phyloP scores from a whole-genome alignment of 2,797 vertebrate species.

The Acanthurus tractus region DNA sequence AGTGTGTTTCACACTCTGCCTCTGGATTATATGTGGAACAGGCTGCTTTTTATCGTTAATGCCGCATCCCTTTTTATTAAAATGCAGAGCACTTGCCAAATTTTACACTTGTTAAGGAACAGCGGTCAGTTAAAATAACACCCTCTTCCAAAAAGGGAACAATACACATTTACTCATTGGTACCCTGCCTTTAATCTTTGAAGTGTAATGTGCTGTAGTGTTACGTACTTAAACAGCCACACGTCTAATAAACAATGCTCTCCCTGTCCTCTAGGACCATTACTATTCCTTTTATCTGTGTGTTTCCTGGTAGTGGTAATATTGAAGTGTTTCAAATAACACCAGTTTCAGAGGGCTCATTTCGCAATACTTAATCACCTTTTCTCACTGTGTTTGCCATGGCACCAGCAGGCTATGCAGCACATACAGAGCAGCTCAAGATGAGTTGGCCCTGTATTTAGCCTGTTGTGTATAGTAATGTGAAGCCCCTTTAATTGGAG shows the following conservation, averaged over 20 bases:
- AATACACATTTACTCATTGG: slow-evolving; percentile 52
- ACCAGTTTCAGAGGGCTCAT: slow-evolving; percentile 26
- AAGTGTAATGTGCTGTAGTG: slow-evolving; percentile 44
- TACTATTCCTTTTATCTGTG: slow-evolving; percentile 41
- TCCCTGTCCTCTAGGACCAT: slow-evolving; percentile 19
- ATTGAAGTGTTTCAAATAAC: slow-evolving; percentile 36
- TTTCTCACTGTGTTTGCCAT: slow-evolving; percentile 44
- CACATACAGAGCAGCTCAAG: slow-evolving; percentile 70
- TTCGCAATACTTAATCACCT: slow-evolving; percentile 55
- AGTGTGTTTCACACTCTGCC: slow-evolving; percentile 53
- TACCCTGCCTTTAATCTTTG: slow-evolving; percentile 41
- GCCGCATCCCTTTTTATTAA: slow-evolving; percentile 72
- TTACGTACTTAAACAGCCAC: slow-evolving; percentile 40
- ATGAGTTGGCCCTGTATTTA: slow-evolving; percentile 64
- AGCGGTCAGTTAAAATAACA: slow-evolving; percentile 70
- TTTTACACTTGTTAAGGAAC: slow-evolving; percentile 71
- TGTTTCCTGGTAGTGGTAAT: slow-evolving; percentile 12
- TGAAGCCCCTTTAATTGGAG: slow-evolving; percentile 81
- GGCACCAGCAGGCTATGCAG: slow-evolving; percentile 47
- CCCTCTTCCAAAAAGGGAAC: slow-evolving; percentile 17
- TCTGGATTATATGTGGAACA: slow-evolving; percentile 63
- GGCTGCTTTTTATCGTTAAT: slow-evolving; percentile 67
- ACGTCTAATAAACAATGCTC: slow-evolving; percentile 24
- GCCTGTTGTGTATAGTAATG: slow-evolving; percentile 69
- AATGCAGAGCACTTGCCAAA: slow-evolving; percentile 68